Evolutionary conservation across 2,888 invertebrate species (phyloP), one percentile per base, ranked within the genome.

Genomic region (Metopia argyrocephala): DNA sequence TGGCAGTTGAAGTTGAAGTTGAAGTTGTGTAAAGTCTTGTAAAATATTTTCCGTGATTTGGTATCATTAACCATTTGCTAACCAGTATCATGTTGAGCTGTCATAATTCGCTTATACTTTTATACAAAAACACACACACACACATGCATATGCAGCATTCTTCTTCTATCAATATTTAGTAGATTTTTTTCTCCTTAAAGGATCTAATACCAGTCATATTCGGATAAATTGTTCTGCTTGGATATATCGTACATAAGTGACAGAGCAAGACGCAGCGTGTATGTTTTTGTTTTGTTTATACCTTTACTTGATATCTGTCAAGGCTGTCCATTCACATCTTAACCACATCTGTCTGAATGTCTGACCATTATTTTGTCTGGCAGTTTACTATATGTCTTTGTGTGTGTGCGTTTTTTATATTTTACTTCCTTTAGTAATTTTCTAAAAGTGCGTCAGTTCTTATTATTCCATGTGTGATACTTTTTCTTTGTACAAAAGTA

Each of bases 71-170:
- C 70, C 81, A 81, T 81, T 78, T 78, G 78, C 81, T 81, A 81
- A 81, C 81, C 74, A 70, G 78, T 75, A 74, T 81, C 81, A 81
- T 78, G 81, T 81, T 78, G 81, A 75, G 81, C 81, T 81, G 78
- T 81, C 81, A 81, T 81, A 81, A 81, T 81, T 81, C 78, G 73
- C 73, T 78, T 66, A 57, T 65, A 78, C 62, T 50, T n/a, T 50
- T 38, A 31, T 9, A 56, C n/a, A 45, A 27, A 18, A 5, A 45
- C 45, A 50, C 7, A 12, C 28, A 61, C n/a, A 28, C 21, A 23
- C 2, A 12, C 61, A 21, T 5, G n/a, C 12, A 25, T 23, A 3
- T 23, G 7, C 12, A 62, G 0, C 46, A 31, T 18, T 12, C 25
- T 31, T 31, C 15, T 21, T 31, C 15, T 48, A 50, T 57, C 25